These are phyloP conservation scores for Apistogramma diplotaenia DNA, from an alignment of 2,113 vertebrate species.

Conservation along the genomic window DNA sequence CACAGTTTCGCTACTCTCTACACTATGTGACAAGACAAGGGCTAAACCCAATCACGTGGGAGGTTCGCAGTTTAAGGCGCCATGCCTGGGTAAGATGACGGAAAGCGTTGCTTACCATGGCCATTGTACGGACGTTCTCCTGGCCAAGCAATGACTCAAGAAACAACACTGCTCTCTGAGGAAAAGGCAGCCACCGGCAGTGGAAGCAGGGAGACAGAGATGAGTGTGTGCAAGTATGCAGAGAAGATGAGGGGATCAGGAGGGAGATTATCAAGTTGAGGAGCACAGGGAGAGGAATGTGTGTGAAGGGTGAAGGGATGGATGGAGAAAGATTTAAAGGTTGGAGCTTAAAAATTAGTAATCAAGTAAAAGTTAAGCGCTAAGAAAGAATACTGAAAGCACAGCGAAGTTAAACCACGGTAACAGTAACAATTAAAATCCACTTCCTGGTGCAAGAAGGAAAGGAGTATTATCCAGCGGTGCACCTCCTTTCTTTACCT, in stretches of 20 bases:
- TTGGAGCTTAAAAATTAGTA: constrained; percentile 48
- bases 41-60: constrained; percentile 16
- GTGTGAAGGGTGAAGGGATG: constrained; percentile 11
- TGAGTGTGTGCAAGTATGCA: not conserved
- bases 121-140: constrained; percentile 69
- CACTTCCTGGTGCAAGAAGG: not conserved
- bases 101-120: constrained; percentile 73
- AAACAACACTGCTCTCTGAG: constrained; percentile 74
- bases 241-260: constrained; percentile 52
- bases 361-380: constrained; percentile 24
- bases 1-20: constrained; percentile 1
- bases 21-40: not conserved
- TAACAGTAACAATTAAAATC: constrained; percentile 9
- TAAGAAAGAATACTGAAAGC: constrained; percentile 15
- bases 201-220: constrained; percentile 8
- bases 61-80: constrained; percentile 5
- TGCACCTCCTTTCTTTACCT: constrained; percentile 58
- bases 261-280: constrained; percentile 61
- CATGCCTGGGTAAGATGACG: not conserved
- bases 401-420: constrained; percentile 29
- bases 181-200: constrained; percentile 31
- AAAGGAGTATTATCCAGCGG: not conserved
- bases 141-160: constrained; percentile 76
- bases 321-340: constrained; percentile 24
- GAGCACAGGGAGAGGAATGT: constrained; percentile 15